Base-by-base conservation (phyloP, 1,140 invertebrate species). In the Hyposmocoma kahamanoa region DNA sequence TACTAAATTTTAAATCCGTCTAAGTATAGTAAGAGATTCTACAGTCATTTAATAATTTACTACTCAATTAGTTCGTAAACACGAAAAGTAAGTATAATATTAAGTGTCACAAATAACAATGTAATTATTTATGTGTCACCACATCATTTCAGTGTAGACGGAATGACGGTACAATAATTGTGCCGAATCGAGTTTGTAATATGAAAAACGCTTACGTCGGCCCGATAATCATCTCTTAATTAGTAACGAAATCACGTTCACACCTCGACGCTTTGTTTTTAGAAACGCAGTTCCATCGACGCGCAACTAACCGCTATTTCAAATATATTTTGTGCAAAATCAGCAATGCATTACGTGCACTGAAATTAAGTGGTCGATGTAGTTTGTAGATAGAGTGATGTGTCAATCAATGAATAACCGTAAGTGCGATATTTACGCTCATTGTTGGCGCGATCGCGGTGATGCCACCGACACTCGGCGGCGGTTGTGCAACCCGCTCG, bases 401-500 rank as follows among this genome's bases (percentile, higher is more conserved):
- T 61, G 59, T 61, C 53, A 61, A 61, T 61, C 53, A 36, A 36
- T 36, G 34, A 41, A n/a, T 30, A 50, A 19, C 15, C 17, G 36
- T 42, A 53, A 53, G 50, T 56, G 53, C 44, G 50, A 61, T 61
- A 61, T 61, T 60, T 61, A 57, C 54, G 59, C 46, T 61, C 50
- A 61, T 61, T 53, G 58, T 56, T 53, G 58, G 50, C 38, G 38
- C 44, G 28, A n/a, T n/a, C n/a, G n/a, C n/a, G 28, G 22, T 46
- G 32, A 36, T 46, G 45, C 22, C 34, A 39, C 45, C 34, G 22
- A 19, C 11, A 1, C 28, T n/a, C 34, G 19, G 24, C 47, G 22
- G 13, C 13, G 20, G 13, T 3, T 1, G 13, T 1, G 13, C 28
- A 30, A 13, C 10, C 8, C 13, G 28, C 2, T 3, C 1, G 13